These are phyloP conservation scores for Podocnemis expansa DNA, from an alignment of 2,113 vertebrate species.

Conservation along the genomic window DNA sequence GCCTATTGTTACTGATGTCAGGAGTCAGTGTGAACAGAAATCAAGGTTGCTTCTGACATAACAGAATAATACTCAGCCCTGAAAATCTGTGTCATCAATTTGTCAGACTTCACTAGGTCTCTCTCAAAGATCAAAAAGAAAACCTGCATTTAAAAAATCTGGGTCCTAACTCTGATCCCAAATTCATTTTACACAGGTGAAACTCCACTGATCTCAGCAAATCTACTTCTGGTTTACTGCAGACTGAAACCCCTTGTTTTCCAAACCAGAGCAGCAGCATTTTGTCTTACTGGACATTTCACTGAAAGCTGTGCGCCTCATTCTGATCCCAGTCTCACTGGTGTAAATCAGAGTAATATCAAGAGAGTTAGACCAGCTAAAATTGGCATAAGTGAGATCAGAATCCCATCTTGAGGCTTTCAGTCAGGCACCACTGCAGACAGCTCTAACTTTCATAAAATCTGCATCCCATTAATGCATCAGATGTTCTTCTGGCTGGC, in stretches of 20 bases:
- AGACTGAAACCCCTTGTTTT: background rate
- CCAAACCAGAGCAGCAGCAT: background rate
- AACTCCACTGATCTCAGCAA: background rate
- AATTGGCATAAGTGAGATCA: background rate
- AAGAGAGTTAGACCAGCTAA: background rate
- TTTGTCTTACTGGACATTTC: background rate
- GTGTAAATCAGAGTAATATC: background rate
- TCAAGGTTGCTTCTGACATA: background rate
- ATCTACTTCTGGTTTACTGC: background rate
- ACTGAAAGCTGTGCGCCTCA: background rate
- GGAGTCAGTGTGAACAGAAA: conserved; percentile 28
- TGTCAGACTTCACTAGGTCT: background rate
- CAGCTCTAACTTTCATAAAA: background rate
- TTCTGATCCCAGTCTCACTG: background rate
- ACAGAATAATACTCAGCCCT: background rate
- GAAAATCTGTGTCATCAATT: conserved; percentile 29
- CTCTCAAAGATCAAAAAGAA: background rate
- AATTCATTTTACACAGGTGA: background rate
- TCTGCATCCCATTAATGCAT: background rate
- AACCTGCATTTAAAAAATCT: background rate
- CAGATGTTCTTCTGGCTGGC: background rate
- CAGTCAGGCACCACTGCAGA: background rate
- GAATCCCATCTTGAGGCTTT: background rate
- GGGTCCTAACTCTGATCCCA: background rate
- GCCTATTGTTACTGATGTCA: conserved; percentile 12